Base-by-base conservation (phyloP, 2,113 vertebrate genomes). In the Psilopogon haemacephalus region DNA sequence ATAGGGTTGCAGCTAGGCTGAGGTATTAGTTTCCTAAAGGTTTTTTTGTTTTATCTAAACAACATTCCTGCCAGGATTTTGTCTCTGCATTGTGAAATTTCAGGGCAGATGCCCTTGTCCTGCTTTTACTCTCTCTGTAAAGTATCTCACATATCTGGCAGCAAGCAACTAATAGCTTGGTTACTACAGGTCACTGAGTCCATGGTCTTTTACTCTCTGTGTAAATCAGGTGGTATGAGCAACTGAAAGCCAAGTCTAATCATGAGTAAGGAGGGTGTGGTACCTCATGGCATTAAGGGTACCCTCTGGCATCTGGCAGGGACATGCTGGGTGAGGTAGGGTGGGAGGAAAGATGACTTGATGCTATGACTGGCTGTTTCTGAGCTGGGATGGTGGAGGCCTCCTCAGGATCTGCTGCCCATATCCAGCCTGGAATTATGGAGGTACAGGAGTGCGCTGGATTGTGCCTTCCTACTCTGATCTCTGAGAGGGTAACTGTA, bases 11-110 rank as follows among this genome's bases (percentile, higher is more conserved):
- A 54, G 60, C 44, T 67, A 54, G 60, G 48, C 56, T 1, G 6
- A 67, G 18, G 33, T 79, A 13, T 38, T 65, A 10, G 32, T 80
- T 85, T 92, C 55, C 46, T 80, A 12, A 64, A 85, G 24, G 33
- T 60, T 92, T 67, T 67, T 52, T 89, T 20, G 85, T 94, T 94
- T 86, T n/a, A 40, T 95, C 60, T 60, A 26, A 83, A 60, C 37
- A 94, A 52, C 46, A 67, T 68, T 89, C 60, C 60, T 26, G 28
- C 21, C 59, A 33, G 46, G 70, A 52, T 84, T 87, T 79, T 37
- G 73, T 46, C 70, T 88, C 52, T 26, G 59, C 19, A 8, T 89
- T 94, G 89, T 4, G 30, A 70, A 94, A 89, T 46, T 55, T 20
- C 21, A 37, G 62, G 68, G 93, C 15, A 64, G 42, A 52, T 5